These are phyloP conservation scores for Dendrocincla fuliginosa DNA, from an alignment of 2,797 vertebrate species.

Conservation along the genomic window DNA sequence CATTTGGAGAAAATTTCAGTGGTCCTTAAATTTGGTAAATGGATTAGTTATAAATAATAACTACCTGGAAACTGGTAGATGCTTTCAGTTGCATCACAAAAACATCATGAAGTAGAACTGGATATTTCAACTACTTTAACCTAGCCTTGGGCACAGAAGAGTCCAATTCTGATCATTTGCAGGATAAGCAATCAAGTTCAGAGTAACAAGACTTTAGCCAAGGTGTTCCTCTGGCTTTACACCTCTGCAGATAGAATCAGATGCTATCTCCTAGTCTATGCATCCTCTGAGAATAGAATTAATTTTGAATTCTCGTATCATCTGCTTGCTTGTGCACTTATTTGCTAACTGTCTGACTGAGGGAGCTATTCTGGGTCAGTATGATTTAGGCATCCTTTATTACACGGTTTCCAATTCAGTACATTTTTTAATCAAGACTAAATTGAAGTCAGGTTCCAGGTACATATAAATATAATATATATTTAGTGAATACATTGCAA, in stretches of 20 bases:
- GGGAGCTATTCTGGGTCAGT: constrained; percentile 66
- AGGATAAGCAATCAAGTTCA: constrained; percentile 35
- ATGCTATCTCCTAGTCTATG: constrained; percentile 35
- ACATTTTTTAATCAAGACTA: constrained; percentile 69
- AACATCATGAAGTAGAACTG: constrained; percentile 41
- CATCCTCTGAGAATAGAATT: constrained; percentile 70
- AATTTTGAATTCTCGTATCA: constrained; percentile 70
- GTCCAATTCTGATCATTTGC: constrained; percentile 45
- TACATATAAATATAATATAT: constrained; percentile 51
- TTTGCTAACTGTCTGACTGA: constrained; percentile 68
- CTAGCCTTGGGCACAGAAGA: constrained; percentile 42
- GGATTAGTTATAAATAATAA: constrained; percentile 42
- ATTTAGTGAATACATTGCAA: constrained; percentile 29
- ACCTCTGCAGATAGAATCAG: constrained; percentile 50
- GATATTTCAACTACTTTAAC: constrained; percentile 42
- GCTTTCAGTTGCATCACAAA: constrained; percentile 47
- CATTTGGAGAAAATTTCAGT: neutral
- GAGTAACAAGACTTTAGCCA: constrained; percentile 3
- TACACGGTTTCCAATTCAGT: constrained; percentile 66
- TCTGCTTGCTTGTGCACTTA: constrained; percentile 66
- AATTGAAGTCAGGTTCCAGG: constrained; percentile 63
- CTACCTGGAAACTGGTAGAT: neutral
- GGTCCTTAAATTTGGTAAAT: constrained; percentile 8
- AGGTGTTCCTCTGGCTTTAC: constrained; percentile 47
- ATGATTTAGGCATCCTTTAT: constrained; percentile 67